Evolutionary conservation across 2,113 vertebrate genomes (phyloP), one percentile per base, ranked within the genome.

Genomic region (Euleptes europaea): DNA sequence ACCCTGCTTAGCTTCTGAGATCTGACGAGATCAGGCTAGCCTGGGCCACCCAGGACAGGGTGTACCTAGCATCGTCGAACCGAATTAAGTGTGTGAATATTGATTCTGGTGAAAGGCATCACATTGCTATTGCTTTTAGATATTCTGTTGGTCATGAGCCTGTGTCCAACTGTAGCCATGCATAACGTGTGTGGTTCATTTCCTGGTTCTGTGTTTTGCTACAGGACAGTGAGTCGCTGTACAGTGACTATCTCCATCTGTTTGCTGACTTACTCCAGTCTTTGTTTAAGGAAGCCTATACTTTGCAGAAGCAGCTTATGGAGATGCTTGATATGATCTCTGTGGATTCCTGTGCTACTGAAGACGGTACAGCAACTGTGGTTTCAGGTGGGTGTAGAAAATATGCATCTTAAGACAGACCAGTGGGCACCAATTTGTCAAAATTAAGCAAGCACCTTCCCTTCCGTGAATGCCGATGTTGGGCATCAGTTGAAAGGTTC

Each of bases 251-350:
- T 33, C 94, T 99, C 80, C 97, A 98, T n/a, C 90, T 99, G 40
- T 96, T 99, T 80, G 97, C 97, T 44, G 98, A 99, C 90, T 95
- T 99, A 83, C 96, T 99, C 0, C 98, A 99, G 88, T 95, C 95
- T 26, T 84, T 99, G 72, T 99, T 99, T 90, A 99, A 98, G 88
- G 98, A 97, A 82, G 97, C 98, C 2, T 99, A 98, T 87, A 94
- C 95, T 42, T 97, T 99, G 81, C 98, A 99, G 88, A 99, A 99
- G 82, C 95, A 96, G 65, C 92, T 99, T 28, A 96, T 99, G 96
- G 98, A 98, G 67, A 86, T 99, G 5, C 87, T 99, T 88, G 98
- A 99, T 86, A 94, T 89, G 86, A 95, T 98, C 84, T 96, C 95
- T 73, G 2, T 98, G 31, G 95, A 91, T 38, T 94, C 94, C 90